Percentiles rank a stretch among this genome's conserved stretches.
Conservation (phyloP, 2,797 vertebrate species). For the Oreochromis mossambicus region DNA sequence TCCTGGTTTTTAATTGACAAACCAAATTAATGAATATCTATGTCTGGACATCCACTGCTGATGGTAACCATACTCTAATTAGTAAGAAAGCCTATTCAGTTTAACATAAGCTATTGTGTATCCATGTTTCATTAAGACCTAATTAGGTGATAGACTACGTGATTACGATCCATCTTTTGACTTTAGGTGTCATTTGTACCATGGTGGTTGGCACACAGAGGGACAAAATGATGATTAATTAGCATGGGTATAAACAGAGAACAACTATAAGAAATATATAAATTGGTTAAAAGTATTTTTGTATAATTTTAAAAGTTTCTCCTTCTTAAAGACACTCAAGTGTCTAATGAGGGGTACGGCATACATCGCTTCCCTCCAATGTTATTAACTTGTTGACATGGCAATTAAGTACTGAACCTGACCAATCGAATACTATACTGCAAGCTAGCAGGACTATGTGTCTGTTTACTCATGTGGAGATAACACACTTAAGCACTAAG, state of each 20-base stretch:
- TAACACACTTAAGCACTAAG: conserved; percentile 37
- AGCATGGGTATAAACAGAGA: background rate
- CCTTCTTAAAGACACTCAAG: background rate
- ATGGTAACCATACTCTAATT: conserved; percentile 53
- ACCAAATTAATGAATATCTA: conserved; percentile 50
- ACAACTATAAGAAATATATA: background rate
- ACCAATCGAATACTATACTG: background rate
- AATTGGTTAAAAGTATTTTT: background rate
- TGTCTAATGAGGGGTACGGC: background rate
- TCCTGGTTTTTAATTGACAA: conserved; percentile 54
- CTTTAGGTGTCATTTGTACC: background rate
- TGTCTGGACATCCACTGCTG: conserved; percentile 41
- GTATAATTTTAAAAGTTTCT: background rate
- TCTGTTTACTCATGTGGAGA: conserved; percentile 22
- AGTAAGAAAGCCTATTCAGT: conserved; percentile 37
- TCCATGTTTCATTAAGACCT: conserved; percentile 36
- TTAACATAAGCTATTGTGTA: conserved; percentile 31
- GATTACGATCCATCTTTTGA: conserved; percentile 40
- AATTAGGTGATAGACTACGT: conserved; percentile 13
- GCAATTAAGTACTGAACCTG: conserved; percentile 7
- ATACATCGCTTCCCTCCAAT: background rate
- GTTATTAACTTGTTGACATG: background rate
- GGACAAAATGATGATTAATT: background rate
- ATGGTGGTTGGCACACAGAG: background rate
- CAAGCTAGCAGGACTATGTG: conserved; percentile 3